Evolutionary conservation across 2,797 vertebrate genomes (phyloP).

Genomic region (Gymnopithys bicolor): DNA sequence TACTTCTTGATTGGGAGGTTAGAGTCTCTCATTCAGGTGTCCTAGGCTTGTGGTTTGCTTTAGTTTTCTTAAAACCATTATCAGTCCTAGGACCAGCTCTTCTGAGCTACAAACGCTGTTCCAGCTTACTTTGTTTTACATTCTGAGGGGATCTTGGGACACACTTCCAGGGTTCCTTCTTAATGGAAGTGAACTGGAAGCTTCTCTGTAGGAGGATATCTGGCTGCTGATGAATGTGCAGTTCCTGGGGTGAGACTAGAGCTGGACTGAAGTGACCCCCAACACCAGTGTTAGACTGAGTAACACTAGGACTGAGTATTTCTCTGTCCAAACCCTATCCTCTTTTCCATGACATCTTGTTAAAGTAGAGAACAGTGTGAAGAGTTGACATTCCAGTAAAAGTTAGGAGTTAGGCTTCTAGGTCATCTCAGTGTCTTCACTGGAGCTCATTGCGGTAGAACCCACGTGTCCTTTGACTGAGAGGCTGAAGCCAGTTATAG

Average conservation of each 20-base stretch:
- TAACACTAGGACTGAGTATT: not conserved
- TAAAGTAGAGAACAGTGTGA: not conserved
- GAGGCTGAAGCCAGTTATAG: not conserved
- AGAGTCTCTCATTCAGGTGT: not conserved
- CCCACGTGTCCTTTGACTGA: not conserved
- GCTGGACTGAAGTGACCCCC: not conserved
- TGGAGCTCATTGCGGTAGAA: not conserved
- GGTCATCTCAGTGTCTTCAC: rapidly evolving
- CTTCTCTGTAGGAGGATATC: not conserved
- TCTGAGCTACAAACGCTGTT: not conserved
- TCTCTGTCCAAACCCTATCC: not conserved
- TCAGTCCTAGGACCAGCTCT: not conserved
- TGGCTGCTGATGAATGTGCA: not conserved
- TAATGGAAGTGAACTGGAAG: not conserved
- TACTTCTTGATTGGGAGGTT: not conserved
- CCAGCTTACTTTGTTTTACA: not conserved
- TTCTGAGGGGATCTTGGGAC: not conserved
- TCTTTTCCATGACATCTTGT: not conserved
- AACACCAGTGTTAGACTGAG: not conserved
- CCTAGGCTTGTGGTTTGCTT: not conserved
- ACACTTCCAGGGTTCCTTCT: not conserved
- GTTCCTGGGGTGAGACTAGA: not conserved
- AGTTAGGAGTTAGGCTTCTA: not conserved
- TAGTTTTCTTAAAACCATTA: not conserved
- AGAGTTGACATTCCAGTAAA: not conserved